Conservation (phyloP, 2,888 invertebrate genomes). For the Cephus spinipes region DNA sequence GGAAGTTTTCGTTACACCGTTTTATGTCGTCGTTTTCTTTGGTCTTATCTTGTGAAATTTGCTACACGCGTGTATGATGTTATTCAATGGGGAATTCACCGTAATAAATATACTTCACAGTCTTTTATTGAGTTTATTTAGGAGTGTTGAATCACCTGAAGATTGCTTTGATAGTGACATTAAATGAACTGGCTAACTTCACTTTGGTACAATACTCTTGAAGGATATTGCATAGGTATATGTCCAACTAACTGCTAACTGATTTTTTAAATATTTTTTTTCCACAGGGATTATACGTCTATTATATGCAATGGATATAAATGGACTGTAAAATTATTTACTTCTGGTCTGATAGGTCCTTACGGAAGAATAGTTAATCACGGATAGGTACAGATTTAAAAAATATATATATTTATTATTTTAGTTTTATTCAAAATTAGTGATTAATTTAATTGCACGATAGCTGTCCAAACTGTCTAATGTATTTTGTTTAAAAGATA, state of each 20-base stretch:
- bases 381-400: neutral
- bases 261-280: neutral
- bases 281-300: neutral
- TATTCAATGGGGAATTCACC: neutral
- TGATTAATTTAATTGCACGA: too few species aligned
- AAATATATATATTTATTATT: neutral
- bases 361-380: neutral
- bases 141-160: neutral
- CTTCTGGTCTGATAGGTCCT: neutral
- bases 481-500: neutral
- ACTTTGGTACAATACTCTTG: neutral
- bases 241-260: neutral
- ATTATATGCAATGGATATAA: neutral
- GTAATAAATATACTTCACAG: neutral
- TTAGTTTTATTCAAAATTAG: too few species aligned
- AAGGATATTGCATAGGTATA: neutral
- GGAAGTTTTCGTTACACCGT: neutral
- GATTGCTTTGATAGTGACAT: neutral
- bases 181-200: neutral
- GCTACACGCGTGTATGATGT: neutral
- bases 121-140: neutral
- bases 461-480: too few species aligned
- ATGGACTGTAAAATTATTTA: neutral
- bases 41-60: neutral
- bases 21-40: neutral